These are phyloP conservation scores for Hirundichthys speculiger DNA, from an alignment of 2,113 vertebrate species.

Conservation along the genomic window DNA sequence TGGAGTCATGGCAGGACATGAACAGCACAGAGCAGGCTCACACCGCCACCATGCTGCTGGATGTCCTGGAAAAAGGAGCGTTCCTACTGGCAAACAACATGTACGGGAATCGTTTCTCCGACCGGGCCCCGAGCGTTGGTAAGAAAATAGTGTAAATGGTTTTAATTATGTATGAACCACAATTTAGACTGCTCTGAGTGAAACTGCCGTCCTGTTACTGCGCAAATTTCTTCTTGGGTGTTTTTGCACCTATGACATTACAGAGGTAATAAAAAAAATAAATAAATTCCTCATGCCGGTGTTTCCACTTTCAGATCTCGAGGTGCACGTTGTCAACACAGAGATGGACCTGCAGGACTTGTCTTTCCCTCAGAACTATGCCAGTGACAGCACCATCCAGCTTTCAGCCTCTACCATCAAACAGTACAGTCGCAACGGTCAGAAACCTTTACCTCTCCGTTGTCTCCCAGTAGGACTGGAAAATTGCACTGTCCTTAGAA, in stretches of 20 bases:
- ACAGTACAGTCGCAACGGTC: constrained; percentile 94
- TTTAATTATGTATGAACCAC: not conserved
- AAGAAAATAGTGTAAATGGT: constrained; percentile 28
- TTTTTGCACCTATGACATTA: too few species aligned
- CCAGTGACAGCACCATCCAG: constrained; percentile 90
- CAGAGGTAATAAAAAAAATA: too few species aligned
- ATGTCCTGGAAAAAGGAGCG: constrained; percentile 92
- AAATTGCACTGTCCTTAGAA: constrained; percentile 24
- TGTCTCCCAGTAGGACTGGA: not conserved
- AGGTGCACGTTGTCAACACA: constrained; percentile 91
- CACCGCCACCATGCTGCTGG: constrained; percentile 93
- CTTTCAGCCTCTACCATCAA: constrained; percentile 93
- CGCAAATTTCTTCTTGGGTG: not conserved
- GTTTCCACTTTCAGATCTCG: constrained; percentile 81
- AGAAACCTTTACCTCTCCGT: constrained; percentile 54
- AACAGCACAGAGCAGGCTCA: constrained; percentile 92
- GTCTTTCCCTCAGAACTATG: constrained; percentile 89
- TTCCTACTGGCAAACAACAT: constrained; percentile 95
- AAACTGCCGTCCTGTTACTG: not conserved
- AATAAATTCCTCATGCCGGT: not conserved
- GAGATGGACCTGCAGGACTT: constrained; percentile 90
- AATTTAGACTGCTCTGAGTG: not conserved
- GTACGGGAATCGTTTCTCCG: constrained; percentile 87
- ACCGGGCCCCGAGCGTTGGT: constrained; percentile 90
- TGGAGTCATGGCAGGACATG: constrained; percentile 94